A percentile compares a stretch with the other conserved stretches of the same genome.
These are phyloP conservation scores for Drosophila atroscutellata DNA, from an alignment of 2,888 invertebrate species.

Conservation along the genomic window DNA sequence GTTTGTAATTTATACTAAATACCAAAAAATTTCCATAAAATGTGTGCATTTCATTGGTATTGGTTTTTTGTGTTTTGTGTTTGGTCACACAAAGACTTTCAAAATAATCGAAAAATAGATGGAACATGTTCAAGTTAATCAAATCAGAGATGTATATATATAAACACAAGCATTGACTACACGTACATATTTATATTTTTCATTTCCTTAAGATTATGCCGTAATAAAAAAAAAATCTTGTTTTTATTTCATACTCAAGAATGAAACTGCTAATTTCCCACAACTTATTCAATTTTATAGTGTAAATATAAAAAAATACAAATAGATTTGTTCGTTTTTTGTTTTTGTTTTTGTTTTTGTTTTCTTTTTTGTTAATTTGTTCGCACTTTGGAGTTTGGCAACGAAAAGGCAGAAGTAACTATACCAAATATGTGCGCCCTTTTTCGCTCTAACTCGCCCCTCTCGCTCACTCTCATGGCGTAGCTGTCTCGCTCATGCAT, in stretches of 20 bases:
- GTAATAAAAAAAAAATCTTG: not conserved
- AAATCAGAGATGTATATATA: not conserved
- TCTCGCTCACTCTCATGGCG: not conserved
- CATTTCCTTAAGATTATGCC: constrained; percentile 11
- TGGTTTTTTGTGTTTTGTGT: not conserved
- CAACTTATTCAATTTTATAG: constrained; percentile 20
- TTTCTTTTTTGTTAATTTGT: constrained; percentile 17
- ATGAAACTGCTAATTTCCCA: not conserved
- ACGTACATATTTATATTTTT: not conserved
- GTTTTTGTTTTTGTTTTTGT: not conserved
- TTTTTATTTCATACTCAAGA: constrained; percentile 2
- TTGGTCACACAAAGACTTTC: not conserved
- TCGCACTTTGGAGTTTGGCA: constrained; percentile 56
- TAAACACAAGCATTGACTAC: not conserved
- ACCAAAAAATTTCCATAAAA: not conserved
- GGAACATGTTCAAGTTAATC: not conserved
- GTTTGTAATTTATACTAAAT: not conserved
- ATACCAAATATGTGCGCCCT: constrained; percentile 19
- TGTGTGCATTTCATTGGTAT: not conserved
- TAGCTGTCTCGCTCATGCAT: not conserved
- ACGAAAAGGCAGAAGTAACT: constrained; percentile 49
- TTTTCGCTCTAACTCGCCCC: not conserved
- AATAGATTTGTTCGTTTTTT: constrained; percentile 21
- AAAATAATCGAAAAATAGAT: not conserved
- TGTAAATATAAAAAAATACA: constrained; percentile 47